Conservation (phyloP, 1,140 invertebrate genomes). For the Heterodera carotae region DNA sequence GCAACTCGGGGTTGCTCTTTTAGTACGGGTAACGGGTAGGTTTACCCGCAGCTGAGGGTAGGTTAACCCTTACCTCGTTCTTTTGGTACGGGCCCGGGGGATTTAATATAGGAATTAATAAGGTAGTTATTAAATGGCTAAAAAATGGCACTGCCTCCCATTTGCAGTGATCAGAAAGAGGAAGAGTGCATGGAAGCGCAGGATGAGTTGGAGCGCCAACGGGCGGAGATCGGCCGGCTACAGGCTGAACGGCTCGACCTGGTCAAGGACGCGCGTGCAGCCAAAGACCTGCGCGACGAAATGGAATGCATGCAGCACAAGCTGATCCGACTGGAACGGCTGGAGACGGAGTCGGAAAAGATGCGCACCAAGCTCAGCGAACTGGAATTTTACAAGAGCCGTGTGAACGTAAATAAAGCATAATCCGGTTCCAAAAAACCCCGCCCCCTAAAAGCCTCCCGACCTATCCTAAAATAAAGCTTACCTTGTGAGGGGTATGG, state of each 20-base stretch:
- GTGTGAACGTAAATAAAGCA: conserved; percentile 31
- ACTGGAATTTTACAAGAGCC: conserved; percentile 38
- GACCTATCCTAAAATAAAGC: too few species aligned
- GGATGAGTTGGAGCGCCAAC: conserved; percentile 48
- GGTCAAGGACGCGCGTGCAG: conserved; percentile 46
- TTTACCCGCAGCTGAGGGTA: too few species aligned
- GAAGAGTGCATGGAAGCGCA: conserved; percentile 39
- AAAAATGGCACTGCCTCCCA: neutral
- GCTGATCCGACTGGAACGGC: conserved; percentile 31
- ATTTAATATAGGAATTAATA: too few species aligned
- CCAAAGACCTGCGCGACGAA: conserved; percentile 42
- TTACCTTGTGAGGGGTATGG: too few species aligned
- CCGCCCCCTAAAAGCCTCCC: too few species aligned
- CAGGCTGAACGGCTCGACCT: conserved; percentile 42
- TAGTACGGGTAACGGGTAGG: too few species aligned
- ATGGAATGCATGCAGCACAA: conserved; percentile 50
- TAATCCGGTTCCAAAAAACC: too few species aligned
- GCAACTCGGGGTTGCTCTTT: too few species aligned
- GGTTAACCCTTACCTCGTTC: too few species aligned
- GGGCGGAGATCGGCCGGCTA: conserved; percentile 42
- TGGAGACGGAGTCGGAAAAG: conserved; percentile 46
- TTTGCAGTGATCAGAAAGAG: conserved; percentile 45
- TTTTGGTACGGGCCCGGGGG: too few species aligned
- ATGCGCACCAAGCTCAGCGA: conserved; percentile 38
- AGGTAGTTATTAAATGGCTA: too few species aligned